Base-by-base conservation (phyloP, 53 echinoderm and acorn worm genomes). In the Antedon mediterranea region DNA sequence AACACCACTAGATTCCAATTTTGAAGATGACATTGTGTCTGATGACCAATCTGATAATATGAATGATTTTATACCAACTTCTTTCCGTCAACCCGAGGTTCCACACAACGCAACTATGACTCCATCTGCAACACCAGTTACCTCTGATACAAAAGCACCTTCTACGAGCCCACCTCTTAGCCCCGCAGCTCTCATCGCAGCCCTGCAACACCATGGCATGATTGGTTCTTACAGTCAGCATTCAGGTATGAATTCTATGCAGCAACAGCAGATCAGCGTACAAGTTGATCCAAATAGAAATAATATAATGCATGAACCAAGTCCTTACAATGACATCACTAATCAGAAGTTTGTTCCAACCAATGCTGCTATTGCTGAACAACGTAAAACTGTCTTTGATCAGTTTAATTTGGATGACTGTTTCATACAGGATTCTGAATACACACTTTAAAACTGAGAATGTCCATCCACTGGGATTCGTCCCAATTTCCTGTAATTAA, bases 371-470 rank as follows among this genome's bases (percentile, higher is more conserved):
- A 37, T 11, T 11, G 4, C 11, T 37, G 75, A 30, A 29, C 20
- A 13, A 32, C 32, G 29, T 23, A n/a, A 28, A 4, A 5, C 32
- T 0, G 85, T 89, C 26, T 81, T 93, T 57, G 87, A 87, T 78
- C 74, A 89, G n/a, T 89, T 89, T 71, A 80, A 92, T 32, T 72
- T 92, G 43, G 92, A 92, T 43, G 78, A 84, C 20, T 92, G 92
- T 70, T 89, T 93, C 43, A 30, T 76, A 32, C 85, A 75, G 27
- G 90, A 90, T 31, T 80, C 83, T 14, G 84, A 84, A 13, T 43
- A 30, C 71, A 44, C 77, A 70, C 26, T 75, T 28, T 70, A 75
- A 71, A 37, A n/a, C n/a, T n/a, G n/a, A n/a, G n/a, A n/a, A n/a
- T n/a, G n/a, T n/a, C n/a, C n/a, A n/a, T n/a, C n/a, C n/a, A n/a